phyloP scores from a whole-genome alignment of 1,140 invertebrate species.

The Microplitis demolitor region DNA sequence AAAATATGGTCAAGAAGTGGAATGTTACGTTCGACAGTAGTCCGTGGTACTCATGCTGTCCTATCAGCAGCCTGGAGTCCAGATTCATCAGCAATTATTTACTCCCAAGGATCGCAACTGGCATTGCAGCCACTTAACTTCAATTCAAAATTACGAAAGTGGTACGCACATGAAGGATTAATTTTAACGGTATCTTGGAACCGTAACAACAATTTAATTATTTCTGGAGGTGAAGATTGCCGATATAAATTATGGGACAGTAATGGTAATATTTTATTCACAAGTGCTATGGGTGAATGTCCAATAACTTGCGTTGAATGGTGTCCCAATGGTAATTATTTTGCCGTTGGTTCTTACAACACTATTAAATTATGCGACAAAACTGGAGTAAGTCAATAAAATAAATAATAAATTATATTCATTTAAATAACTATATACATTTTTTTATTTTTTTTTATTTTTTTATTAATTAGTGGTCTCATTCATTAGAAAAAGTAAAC shows the following conservation, averaged over 20 bases:
- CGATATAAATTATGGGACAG: slow-evolving; percentile 95
- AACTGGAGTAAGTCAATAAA: slow-evolving; percentile 75
- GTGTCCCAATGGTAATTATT: slow-evolving; percentile 88
- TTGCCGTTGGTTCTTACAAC: slow-evolving; percentile 93
- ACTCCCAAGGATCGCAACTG: slow-evolving; percentile 81
- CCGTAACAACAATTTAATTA: slow-evolving; percentile 81
- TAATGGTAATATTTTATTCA: slow-evolving; percentile 85
- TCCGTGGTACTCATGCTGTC: slow-evolving; percentile 79
- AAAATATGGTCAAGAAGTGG: slow-evolving; percentile 97
- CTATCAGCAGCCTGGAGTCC: slow-evolving; percentile 88
- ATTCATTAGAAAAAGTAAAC: slow-evolving; percentile 85
- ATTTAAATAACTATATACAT: neutral
- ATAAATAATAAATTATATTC: neutral
- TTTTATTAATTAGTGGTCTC: slow-evolving; percentile 80
- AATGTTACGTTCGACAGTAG: slow-evolving; percentile 89
- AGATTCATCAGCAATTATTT: slow-evolving; percentile 82
- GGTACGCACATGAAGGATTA: slow-evolving; percentile 95
- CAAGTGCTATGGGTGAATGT: slow-evolving; percentile 81
- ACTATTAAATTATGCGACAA: slow-evolving; percentile 91
- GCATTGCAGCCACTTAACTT: slow-evolving; percentile 90
- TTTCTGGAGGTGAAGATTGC: slow-evolving; percentile 96
- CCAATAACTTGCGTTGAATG: slow-evolving; percentile 91
- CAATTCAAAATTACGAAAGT: slow-evolving; percentile 86
- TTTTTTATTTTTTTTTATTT: slow-evolving; percentile 14
- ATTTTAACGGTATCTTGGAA: slow-evolving; percentile 91